Evolutionary conservation across 2,113 vertebrate species (phyloP).

Genomic region (Eudyptes chrysolophus): DNA sequence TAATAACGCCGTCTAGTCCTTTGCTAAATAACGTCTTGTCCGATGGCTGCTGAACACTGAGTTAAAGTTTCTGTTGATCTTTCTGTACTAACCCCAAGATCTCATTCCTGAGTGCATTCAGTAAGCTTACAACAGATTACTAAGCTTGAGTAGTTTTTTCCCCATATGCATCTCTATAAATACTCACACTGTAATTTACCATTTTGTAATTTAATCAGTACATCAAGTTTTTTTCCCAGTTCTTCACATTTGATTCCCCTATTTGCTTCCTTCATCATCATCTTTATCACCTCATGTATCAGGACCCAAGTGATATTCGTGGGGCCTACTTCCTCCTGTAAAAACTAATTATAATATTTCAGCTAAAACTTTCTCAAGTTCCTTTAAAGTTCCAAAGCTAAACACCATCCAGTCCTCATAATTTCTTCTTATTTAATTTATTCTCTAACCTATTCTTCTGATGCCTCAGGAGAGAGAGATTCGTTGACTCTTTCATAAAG

Average conservation of each 20-base stretch:
- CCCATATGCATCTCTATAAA: background rate
- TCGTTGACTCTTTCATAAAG: background rate
- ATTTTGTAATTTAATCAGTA: background rate
- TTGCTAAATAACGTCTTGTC: background rate
- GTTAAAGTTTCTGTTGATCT: background rate
- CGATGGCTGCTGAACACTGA: background rate
- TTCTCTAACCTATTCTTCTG: background rate
- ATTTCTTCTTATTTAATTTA: background rate
- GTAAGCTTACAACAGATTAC: background rate
- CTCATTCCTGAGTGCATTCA: background rate
- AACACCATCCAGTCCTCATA: background rate
- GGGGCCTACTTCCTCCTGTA: background rate
- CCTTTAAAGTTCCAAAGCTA: background rate
- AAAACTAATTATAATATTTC: background rate
- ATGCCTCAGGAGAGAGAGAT: background rate
- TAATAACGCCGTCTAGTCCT: background rate
- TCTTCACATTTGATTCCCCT: background rate
- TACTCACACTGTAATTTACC: background rate
- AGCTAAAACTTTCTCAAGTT: background rate
- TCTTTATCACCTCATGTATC: background rate
- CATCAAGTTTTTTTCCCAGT: background rate
- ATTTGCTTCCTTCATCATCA: background rate
- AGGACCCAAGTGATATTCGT: background rate
- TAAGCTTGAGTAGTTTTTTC: background rate
- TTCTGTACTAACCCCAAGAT: background rate